Conservation (phyloP, 2,888 invertebrate species). For the Eupithecia vulgata region DNA sequence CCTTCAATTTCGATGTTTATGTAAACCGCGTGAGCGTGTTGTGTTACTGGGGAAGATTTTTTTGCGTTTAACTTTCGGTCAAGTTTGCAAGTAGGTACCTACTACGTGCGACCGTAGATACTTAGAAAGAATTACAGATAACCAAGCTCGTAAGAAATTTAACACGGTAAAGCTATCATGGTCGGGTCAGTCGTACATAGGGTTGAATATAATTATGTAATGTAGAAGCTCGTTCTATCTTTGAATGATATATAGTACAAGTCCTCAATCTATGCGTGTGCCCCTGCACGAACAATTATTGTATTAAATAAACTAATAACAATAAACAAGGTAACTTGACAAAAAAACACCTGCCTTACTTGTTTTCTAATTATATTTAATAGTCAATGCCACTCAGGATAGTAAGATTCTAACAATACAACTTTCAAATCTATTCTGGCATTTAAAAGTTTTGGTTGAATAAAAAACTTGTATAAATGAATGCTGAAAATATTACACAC, state of each 20-base stretch:
- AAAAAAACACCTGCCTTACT: too few species aligned
- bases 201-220: too few species aligned
- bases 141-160: neutral
- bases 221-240: neutral
- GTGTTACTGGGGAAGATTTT: conserved; percentile 48
- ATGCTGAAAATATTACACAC: neutral
- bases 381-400: neutral
- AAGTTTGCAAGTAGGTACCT: conserved; percentile 35
- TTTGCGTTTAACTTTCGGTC: conserved; percentile 37
- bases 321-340: too few species aligned
- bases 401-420: neutral
- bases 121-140: neutral
- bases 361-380: too few species aligned
- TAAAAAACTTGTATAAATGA: neutral
- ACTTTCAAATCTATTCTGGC: neutral
- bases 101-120: neutral
- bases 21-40: conserved; percentile 66
- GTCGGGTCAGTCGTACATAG: neutral
- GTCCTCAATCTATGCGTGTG: neutral
- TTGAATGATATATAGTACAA: neutral
- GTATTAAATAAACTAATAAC: too few species aligned
- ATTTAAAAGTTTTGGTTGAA: neutral
- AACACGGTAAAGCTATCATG: neutral
- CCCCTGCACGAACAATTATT: neutral
- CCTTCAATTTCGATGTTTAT: conserved; percentile 71